Base-by-base conservation (phyloP, 1,140 invertebrate genomes). In the Chlorops oryzae region DNA sequence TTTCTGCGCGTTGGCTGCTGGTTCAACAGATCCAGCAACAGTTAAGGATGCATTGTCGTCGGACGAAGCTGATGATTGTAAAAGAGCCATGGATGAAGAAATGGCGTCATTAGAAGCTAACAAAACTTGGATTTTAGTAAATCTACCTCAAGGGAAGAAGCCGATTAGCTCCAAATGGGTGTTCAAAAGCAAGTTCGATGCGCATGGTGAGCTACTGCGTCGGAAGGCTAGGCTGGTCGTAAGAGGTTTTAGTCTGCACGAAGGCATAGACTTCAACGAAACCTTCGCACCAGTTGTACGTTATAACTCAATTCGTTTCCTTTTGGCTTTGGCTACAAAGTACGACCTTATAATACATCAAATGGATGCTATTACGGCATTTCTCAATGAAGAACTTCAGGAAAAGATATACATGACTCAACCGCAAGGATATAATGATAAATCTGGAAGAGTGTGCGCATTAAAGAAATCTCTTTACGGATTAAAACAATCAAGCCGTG, bases 341-440 rank as follows among this genome's bases (percentile, higher is more conserved):
- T 23, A 45, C 35, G 27, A 17, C 22, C 28, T 37, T 22, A 17
- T 20, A 17, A 24, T 63, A 10, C 47, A 58, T 43, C 61, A 63
- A 48, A 37, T 63, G 28, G 59, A 61, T 27, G 53, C 54, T 3
- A 39, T 47, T 9, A 56, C 53, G 0, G 56, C 60, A 43, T 60
- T 52, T 45, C 35, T 59, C 21, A 46, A 62, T 34, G 50, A 56
- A 12, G 44, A 56, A 2, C 27, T 58, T 34, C 27, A 52, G 23
- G 65, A 67, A 54, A 63, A 74, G 13, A 65, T 76, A 1, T 76
- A 71, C 32, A 74, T 75, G 71, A 51, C 54, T 39, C 59, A 63
- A 35, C 70, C 71, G 18, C 32, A 59, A 17, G 65, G 57, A n/a
- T 56, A 49, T 34, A 18, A 47, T 41, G 22, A 51, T 24, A 24